Evolutionary conservation across 2,888 invertebrate genomes (phyloP), one percentile per base, ranked within the genome.

Genomic region (Nomada ruficornis): DNA sequence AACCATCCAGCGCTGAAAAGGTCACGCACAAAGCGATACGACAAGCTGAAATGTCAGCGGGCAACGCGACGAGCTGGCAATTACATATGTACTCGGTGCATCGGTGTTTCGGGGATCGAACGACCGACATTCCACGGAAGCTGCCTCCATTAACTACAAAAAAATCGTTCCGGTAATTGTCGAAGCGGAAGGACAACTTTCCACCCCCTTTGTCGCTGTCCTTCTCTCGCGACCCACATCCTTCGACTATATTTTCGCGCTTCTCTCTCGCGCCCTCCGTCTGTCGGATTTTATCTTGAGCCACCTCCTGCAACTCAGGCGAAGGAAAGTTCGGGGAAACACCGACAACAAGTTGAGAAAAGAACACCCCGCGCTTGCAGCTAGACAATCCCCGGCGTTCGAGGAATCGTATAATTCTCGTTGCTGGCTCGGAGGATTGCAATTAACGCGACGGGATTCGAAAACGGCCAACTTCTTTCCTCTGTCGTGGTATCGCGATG

Each of bases 101-200:
- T 60, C 54, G 72, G 15, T 47, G 65, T 69, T 76, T 77, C 68
- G 54, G 57, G 57, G 54, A 69, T 75, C 76, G 82, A 71, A 71
- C 74, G 59, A 54, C 71, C 79, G 76, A 79, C 63, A 79, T 79
- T 76, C 60, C 69, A 42, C 52, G 64, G 47, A 29, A 29, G 71
- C 65, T 54, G 73, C 65, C 59, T 73, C 70, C 77, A 71, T 83
- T 77, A 83, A 86, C 78, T 77, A 77, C 23, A 77, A 78, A 83
- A 80, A 80, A 77, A 87, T 86, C 87, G 86, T 63, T 76, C 67
- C 62, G 76, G 78, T 87, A 84, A 87, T 86, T 82, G 85, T 79
- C 80, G 72, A 63, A 67, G 79, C 55, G 72, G 63, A 69, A 67
- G 75, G 75, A 80, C 71, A 86, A 73, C 70, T 67, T 80, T 71